A percentile compares a stretch with the other conserved stretches of the same genome.
Conservation (phyloP, 30 jellyfish, hydroid and myxozoan species). For the Chrysaora quinquecirrha region DNA sequence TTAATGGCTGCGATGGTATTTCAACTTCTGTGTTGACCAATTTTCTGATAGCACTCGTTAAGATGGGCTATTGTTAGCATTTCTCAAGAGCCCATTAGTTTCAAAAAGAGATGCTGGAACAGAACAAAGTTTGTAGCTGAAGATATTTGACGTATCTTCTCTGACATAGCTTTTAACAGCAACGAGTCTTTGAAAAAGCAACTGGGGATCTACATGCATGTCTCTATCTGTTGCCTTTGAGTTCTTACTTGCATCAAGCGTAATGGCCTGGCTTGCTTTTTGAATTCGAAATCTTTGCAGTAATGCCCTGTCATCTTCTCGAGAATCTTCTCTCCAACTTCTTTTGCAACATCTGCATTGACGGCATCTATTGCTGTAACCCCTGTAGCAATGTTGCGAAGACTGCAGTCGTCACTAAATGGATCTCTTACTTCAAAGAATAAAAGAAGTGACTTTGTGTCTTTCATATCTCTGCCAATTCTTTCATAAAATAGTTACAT, state of each 20-base stretch:
- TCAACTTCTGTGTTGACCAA: slow-evolving; percentile 13
- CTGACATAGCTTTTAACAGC: slow-evolving; percentile 25
- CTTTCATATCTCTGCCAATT: slow-evolving; percentile 33
- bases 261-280: slow-evolving; percentile 12
- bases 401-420: background rate
- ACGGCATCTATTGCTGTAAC: slow-evolving; percentile 13
- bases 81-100: slow-evolving; percentile 18
- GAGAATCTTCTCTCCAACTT: slow-evolving; percentile 38
- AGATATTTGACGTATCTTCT: slow-evolving; percentile 21
- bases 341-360: slow-evolving; percentile 28
- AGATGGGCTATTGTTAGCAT: slow-evolving; percentile 51
- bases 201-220: slow-evolving; percentile 52
- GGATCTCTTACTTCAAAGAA: slow-evolving; percentile 43
- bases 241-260: background rate
- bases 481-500: too few relatives aligned
- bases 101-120: slow-evolving; percentile 54
- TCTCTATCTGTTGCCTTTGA: slow-evolving; percentile 35
- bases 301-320: slow-evolving; percentile 20
- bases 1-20: slow-evolving; percentile 29
- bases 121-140: slow-evolving; percentile 42
- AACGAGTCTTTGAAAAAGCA: slow-evolving; percentile 56
- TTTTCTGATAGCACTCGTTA: slow-evolving; percentile 20
- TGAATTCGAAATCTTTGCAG: slow-evolving; percentile 11
- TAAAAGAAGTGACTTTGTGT: slow-evolving; percentile 26
- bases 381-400: slow-evolving; percentile 10